These are phyloP conservation scores for Sturnus vulgaris DNA, from an alignment of 2,113 vertebrate genomes.

Conservation along the genomic window DNA sequence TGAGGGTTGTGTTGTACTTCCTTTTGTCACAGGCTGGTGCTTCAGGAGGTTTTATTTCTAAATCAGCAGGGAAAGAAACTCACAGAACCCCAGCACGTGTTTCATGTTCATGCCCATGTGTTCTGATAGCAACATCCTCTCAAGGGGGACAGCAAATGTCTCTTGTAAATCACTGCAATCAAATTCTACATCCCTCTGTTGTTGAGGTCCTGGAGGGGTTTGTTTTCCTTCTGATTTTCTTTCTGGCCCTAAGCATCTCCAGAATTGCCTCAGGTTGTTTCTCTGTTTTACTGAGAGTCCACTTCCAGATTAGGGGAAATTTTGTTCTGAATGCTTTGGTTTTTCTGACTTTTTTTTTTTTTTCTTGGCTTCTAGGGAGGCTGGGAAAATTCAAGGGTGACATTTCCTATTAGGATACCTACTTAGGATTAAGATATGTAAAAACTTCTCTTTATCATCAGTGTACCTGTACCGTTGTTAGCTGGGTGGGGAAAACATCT, in stretches of 20 bases:
- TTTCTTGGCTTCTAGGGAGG: not conserved
- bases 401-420: not conserved
- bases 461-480: not conserved
- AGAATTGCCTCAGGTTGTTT: not conserved
- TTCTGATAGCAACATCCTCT: not conserved
- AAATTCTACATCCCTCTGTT: not conserved
- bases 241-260: not conserved
- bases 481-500: accelerated
- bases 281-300: not conserved
- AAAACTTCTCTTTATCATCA: not conserved
- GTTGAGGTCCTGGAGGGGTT: not conserved
- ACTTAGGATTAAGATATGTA: not conserved
- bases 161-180: not conserved
- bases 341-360: not conserved
- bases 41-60: not conserved
- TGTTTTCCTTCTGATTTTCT: not conserved
- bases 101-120: not conserved
- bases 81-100: not conserved
- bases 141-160: not conserved
- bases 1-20: not conserved
- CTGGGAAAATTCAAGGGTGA: not conserved
- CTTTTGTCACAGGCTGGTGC: not conserved
- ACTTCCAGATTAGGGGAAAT: not conserved
- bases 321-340: not conserved
- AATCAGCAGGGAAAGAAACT: not conserved